A percentile compares a stretch with the other conserved stretches of the same genome.
Evolutionary conservation across 2,797 vertebrate genomes (phyloP).

Genomic region (Acanthornis magna): DNA sequence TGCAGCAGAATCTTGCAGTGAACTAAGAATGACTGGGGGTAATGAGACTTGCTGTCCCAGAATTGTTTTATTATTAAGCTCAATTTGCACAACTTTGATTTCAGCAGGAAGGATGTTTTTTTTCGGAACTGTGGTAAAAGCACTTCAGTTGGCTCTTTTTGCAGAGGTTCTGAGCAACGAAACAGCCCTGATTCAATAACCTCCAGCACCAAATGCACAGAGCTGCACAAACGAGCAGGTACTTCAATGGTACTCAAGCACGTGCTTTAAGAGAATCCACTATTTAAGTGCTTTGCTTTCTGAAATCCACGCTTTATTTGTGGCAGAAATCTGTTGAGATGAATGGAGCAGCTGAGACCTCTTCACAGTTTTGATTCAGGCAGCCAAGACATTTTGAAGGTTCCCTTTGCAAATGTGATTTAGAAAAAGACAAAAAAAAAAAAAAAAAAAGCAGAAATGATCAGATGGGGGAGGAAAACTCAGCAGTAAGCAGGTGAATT

Average conservation of each 20-base stretch:
- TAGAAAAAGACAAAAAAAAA: background rate
- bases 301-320: background rate
- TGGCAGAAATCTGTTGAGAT: background rate
- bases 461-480: background rate
- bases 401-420: background rate
- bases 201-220: background rate
- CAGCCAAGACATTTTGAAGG: conserved; percentile 24
- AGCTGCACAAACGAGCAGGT: background rate
- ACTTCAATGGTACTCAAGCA: conserved; percentile 1
- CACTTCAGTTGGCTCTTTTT: background rate
- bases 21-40: background rate
- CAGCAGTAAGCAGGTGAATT: background rate
- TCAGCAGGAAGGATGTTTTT: background rate
- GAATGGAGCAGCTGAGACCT: conserved; percentile 55
- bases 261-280: background rate
- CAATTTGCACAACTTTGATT: background rate
- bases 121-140: background rate
- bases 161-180: background rate
- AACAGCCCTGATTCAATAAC: background rate
- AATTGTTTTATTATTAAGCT: background rate
- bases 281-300: background rate
- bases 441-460: background rate
- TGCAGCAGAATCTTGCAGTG: background rate
- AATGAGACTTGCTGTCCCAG: background rate
- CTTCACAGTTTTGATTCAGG: conserved; percentile 40